A percentile compares a stretch with the other conserved stretches of the same genome.
Conservation (phyloP, 2,888 invertebrate genomes). For the Venustoraphidia nigricollis region DNA sequence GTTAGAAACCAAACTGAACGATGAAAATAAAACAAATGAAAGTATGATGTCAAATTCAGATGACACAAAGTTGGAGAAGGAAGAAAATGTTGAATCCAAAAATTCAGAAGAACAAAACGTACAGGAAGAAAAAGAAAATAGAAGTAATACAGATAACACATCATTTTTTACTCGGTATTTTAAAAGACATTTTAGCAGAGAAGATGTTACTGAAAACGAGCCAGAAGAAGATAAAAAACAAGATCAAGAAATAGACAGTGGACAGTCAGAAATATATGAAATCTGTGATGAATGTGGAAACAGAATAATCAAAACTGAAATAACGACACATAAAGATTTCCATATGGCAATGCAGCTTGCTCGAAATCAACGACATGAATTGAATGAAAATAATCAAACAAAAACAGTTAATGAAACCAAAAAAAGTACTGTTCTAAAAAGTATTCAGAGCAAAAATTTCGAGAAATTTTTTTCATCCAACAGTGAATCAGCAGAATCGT, state of each 20-base stretch:
- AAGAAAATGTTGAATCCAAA: neutral
- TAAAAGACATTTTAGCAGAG: neutral
- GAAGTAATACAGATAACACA: too few species aligned
- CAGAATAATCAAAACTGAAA: conserved; percentile 39
- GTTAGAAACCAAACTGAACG: neutral
- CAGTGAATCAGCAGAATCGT: too few species aligned
- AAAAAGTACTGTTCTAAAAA: conserved; percentile 19
- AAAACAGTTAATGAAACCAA: conserved; percentile 10
- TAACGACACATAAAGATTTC: conserved; percentile 65
- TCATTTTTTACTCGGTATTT: neutral
- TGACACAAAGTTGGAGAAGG: too few species aligned
- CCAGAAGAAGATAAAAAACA: conserved; percentile 2
- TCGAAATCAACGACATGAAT: conserved; percentile 11
- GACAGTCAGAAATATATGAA: conserved; percentile 21
- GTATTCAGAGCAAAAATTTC: conserved; percentile 9
- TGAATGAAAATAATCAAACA: conserved; percentile 11
- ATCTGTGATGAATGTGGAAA: conserved; percentile 55
- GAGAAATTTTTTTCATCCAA: neutral
- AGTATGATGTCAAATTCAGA: neutral
- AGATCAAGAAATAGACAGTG: conserved; percentile 16
- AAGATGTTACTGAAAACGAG: conserved; percentile 2
- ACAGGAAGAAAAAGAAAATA: neutral
- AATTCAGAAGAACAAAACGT: neutral
- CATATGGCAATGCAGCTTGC: conserved; percentile 50
- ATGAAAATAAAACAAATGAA: neutral